Evolutionary conservation across 2,113 vertebrate genomes (phyloP).

Genomic region (human): GRCh38 chr11:69436501-69437000

Average conservation of each 20-base stretch:
- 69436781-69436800: too few relatives aligned
- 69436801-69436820: neutral
- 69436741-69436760: neutral
- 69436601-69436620: neutral
- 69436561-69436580: rapidly evolving
- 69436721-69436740: rapidly evolving
- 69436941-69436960: neutral
- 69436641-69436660: rapidly evolving
- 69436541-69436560: neutral
- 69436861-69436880: rapidly evolving
- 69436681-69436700: neutral
- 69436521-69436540: neutral
- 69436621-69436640: neutral
- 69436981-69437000: neutral
- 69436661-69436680: neutral
- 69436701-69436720: neutral
- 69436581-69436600: neutral
- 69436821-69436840: neutral
- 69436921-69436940: rapidly evolving
- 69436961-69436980: neutral
- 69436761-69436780: neutral
- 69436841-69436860: neutral
- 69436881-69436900: rapidly evolving
- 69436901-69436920: rapidly evolving
- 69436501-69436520: rapidly evolving